These are phyloP conservation scores for Triplophysa dalaica DNA, from an alignment of 2,113 vertebrate genomes.

Conservation along the genomic window DNA sequence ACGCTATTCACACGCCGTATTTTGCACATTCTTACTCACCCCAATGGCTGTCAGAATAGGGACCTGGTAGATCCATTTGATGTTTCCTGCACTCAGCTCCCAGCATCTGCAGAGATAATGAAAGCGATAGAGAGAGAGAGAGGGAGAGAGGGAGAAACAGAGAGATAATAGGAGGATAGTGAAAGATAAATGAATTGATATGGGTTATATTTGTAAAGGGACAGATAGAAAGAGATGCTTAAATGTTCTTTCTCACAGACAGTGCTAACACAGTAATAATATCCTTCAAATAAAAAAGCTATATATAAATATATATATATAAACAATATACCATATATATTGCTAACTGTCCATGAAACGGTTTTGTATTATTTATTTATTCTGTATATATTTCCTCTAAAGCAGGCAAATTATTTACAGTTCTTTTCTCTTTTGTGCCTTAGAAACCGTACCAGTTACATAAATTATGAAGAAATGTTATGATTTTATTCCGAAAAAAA, in stretches of 20 bases:
- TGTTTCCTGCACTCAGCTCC: conserved; percentile 82
- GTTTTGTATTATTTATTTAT: too few relatives aligned
- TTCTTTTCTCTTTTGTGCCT: too few relatives aligned
- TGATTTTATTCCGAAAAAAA: too few relatives aligned
- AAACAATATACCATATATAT: neutral
- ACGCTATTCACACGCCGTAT: neutral
- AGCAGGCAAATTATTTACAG: too few relatives aligned
- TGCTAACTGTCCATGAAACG: too few relatives aligned
- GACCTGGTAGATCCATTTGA: conserved; percentile 89
- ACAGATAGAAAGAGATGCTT: conserved; percentile 9
- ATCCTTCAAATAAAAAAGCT: neutral
- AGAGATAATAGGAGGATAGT: neutral
- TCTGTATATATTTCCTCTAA: too few relatives aligned
- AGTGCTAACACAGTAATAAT: neutral
- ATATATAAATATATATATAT: neutral
- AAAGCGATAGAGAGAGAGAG: conserved; percentile 11
- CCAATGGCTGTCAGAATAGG: conserved; percentile 85
- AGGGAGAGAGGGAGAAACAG: neutral
- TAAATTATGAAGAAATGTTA: too few relatives aligned
- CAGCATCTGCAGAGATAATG: conserved; percentile 76
- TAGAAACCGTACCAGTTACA: too few relatives aligned
- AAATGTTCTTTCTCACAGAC: neutral
- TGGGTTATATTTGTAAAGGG: neutral
- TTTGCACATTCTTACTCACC: conserved; percentile 69
- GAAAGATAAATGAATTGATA: neutral